A percentile compares a stretch with the other conserved stretches of the same genome.
These are phyloP conservation scores for Lasioglossum baleicum DNA, from an alignment of 1,140 invertebrate species.

Conservation along the genomic window DNA sequence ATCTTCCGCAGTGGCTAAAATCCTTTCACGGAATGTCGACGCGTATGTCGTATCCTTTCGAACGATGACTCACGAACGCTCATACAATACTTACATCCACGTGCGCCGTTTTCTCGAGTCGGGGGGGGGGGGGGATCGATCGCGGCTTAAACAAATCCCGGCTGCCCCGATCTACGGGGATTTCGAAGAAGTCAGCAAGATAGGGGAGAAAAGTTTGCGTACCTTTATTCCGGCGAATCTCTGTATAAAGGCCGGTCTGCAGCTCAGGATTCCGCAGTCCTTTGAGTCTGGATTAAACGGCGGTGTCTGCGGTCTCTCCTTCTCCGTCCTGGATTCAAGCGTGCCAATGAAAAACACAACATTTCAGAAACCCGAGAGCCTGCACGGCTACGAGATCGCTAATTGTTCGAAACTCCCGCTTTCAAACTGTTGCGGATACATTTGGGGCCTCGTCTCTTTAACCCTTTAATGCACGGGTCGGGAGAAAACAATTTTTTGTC, in stretches of 20 bases:
- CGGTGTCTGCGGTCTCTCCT: slow-evolving; percentile 82
- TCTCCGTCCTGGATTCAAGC: slow-evolving; percentile 77
- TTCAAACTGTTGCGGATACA: too few relatives aligned
- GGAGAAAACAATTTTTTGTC: too few relatives aligned
- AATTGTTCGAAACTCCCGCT: too few relatives aligned
- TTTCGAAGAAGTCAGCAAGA: neutral
- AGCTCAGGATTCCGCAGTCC: slow-evolving; percentile 91
- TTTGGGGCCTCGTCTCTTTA: too few relatives aligned
- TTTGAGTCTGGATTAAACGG: slow-evolving; percentile 84
- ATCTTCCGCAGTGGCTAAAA: neutral
- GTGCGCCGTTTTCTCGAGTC: neutral
- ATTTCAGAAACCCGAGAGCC: too few relatives aligned
- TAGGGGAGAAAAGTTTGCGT: slow-evolving; percentile 52
- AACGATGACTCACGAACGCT: slow-evolving; percentile 43
- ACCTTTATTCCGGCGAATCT: slow-evolving; percentile 92
- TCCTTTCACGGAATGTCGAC: slow-evolving; percentile 18
- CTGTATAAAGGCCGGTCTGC: slow-evolving; percentile 90
- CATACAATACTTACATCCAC: slow-evolving; percentile 26
- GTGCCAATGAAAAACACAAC: slow-evolving; percentile 11
- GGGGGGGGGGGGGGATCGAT: neutral
- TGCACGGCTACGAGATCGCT: too few relatives aligned
- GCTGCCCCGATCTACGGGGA: neutral
- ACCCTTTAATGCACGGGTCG: too few relatives aligned
- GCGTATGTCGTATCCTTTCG: slow-evolving; percentile 34
- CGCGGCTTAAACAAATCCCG: neutral